These are phyloP conservation scores for Hystrix brachyura DNA, from an alignment of 2,113 vertebrate species.

Conservation along the genomic window DNA sequence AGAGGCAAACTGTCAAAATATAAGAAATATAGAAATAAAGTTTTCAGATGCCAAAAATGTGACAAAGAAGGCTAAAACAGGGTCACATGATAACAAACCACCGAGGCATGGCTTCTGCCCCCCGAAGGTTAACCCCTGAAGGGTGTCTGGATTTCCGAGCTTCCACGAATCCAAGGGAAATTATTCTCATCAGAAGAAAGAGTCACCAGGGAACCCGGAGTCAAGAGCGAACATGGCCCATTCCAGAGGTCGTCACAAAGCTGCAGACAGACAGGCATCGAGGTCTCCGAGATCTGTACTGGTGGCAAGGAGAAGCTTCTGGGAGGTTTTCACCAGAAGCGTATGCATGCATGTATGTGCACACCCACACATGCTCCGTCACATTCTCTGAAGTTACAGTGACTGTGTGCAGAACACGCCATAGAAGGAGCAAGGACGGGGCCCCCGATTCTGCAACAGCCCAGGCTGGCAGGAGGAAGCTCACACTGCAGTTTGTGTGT, in stretches of 20 bases:
- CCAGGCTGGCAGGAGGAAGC: background rate
- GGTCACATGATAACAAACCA: background rate
- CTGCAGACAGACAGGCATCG: background rate
- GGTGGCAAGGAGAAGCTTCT: background rate
- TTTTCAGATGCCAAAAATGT: background rate
- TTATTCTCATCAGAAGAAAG: background rate
- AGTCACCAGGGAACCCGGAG: background rate
- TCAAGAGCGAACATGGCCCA: accelerated
- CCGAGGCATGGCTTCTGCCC: background rate
- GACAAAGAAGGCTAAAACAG: background rate
- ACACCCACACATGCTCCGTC: background rate
- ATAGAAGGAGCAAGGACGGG: accelerated
- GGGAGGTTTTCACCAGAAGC: background rate
- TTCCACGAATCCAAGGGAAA: background rate
- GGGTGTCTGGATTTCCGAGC: background rate
- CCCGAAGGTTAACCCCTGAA: background rate
- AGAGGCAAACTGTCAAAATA: background rate
- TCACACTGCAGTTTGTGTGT: background rate
- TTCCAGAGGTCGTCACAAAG: background rate
- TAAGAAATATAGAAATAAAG: background rate
- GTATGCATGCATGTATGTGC: accelerated
- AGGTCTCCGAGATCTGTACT: background rate
- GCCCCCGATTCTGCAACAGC: no score
- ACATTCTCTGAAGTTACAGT: background rate
- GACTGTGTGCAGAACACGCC: background rate